phyloP scores from a whole-genome alignment of 1,140 invertebrate species.

The Drosophila erecta region DNA sequence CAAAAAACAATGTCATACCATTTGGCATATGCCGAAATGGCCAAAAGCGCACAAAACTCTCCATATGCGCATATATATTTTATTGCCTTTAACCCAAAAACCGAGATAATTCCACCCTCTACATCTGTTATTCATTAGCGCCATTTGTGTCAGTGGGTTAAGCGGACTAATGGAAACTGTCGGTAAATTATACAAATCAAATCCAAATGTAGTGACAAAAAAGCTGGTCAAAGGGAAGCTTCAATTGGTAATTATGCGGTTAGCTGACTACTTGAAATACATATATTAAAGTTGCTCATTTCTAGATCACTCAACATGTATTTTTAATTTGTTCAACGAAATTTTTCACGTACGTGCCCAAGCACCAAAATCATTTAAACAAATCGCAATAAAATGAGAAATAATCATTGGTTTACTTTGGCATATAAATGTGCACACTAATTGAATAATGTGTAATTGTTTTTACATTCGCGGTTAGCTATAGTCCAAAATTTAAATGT shows the following conservation, averaged over 20 bases:
- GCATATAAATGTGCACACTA: conserved; percentile 19
- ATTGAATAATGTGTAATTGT: conserved; percentile 65
- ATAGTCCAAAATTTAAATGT: conserved; percentile 40
- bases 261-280: conserved; percentile 6
- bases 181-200: conserved; percentile 24
- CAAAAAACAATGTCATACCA: conserved; percentile 44
- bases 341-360: conserved; percentile 8
- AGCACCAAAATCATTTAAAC: conserved; percentile 6
- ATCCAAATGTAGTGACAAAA: conserved; percentile 9
- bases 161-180: conserved; percentile 30
- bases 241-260: background rate
- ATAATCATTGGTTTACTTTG: conserved; percentile 21
- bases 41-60: background rate
- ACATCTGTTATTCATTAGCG: conserved; percentile 41
- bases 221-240: background rate
- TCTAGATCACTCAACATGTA: conserved; percentile 2
- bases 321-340: conserved; percentile 7
- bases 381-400: conserved; percentile 11
- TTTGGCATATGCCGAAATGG: conserved; percentile 16
- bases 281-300: background rate
- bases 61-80: conserved; percentile 11
- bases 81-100: conserved; percentile 27
- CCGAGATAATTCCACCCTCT: background rate
- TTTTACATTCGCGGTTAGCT: conserved; percentile 60
- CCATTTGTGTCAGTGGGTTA: conserved; percentile 32